Base-by-base conservation (phyloP, 2,113 vertebrate species). In the Abramis brama region DNA sequence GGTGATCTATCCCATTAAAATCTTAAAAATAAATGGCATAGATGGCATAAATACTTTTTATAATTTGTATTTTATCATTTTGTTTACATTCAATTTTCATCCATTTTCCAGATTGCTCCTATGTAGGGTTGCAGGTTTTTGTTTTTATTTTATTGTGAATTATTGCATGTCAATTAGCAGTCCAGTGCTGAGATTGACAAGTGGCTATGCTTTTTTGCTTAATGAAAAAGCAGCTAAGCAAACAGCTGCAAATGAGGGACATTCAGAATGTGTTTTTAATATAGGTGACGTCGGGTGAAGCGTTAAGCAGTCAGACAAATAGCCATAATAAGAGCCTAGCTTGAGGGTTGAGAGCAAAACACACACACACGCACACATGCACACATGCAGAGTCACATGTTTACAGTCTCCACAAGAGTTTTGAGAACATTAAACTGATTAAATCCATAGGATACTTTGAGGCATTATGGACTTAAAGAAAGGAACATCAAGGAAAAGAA, bases 311-410 rank as follows among this genome's bases (percentile, higher is more conserved):
- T 62, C 79, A 52, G 79, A 82, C 60, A 68, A 68, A 82, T 66
- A 33, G 60, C 59, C 60, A 68, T 50, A 50, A 82, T 82, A 82
- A 82, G 39, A 82, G 60, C 27, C 17, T 82, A 82, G 59, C 36
- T 30, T 57, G n/a, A 12, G 59, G 43, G 11, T 70, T 76, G 33
- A 80, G 2, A 30, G 79, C 12, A 83, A 82, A 75, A 74, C 23
- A 47, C 71, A 73, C 25, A 7, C 66, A 13, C n/a, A 27, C 9
- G 4, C 64, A 68, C 36, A 43, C 43, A 43, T 0, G 8, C 66
- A 68, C 25, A 17, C 64, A 19, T 1, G 12, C 33, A 7, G 21
- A 25, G 36, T 23, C 11, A 47, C 71, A 7, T 12, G 19, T 27
- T 81, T 17, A 81, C 39, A 30, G 2, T 66, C n/a, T 80, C 55